Evolutionary conservation across 2,113 vertebrate genomes (phyloP).

Genomic region (Fukomys damarensis): DNA sequence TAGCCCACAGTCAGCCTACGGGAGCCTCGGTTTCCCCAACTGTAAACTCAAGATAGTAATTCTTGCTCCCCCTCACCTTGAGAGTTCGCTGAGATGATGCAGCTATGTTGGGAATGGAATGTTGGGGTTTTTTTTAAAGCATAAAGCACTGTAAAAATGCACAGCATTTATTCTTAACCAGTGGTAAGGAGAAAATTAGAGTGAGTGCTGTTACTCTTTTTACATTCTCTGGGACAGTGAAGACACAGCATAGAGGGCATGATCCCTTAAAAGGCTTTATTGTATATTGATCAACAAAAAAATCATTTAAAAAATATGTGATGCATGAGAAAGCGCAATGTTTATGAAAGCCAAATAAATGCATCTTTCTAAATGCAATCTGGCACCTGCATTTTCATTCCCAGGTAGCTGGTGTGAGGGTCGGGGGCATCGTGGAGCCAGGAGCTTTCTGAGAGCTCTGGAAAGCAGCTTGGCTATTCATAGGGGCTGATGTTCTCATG

Average conservation of each 20-base stretch:
- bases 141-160: background rate
- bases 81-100: background rate
- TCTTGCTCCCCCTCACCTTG: background rate
- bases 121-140: background rate
- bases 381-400: background rate
- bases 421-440: accelerated
- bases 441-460: background rate
- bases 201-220: background rate
- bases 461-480: accelerated
- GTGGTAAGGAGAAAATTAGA: background rate
- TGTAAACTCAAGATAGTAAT: background rate
- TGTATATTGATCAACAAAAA: background rate
- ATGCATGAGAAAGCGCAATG: background rate
- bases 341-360: background rate
- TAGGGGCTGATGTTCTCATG: too few relatives aligned
- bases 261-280: background rate
- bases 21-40: background rate
- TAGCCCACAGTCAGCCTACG: background rate
- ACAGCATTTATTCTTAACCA: background rate
- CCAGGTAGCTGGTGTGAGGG: accelerated
- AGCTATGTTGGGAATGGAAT: background rate
- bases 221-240: background rate
- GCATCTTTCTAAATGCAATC: background rate
- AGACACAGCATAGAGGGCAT: background rate
- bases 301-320: background rate